Base-by-base conservation (phyloP, 1,140 invertebrate species). In the Lepidotrigona ventralis region DNA sequence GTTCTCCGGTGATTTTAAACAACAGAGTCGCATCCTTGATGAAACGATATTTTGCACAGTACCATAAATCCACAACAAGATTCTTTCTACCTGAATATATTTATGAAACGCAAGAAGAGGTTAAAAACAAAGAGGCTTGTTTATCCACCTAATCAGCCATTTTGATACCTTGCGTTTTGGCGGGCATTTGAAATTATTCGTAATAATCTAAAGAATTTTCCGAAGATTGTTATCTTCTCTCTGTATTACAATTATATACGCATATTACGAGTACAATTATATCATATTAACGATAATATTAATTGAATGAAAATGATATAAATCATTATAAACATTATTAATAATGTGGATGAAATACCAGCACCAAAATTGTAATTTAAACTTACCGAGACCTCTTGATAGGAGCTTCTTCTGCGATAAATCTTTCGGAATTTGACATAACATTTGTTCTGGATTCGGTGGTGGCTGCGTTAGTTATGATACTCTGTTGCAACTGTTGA, bases 131-230 rank as follows among this genome's bases (percentile, higher is more conserved):
- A 89, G 87, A 88, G 90, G 88, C 90, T 93, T 93, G 92, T 93
- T 93, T 93, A 93, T 92, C 88, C 90, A 89, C 87, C 81, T 81
- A 86, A 87, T 85, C 92, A 85, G 92, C 93, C 92, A 93, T 93
- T 92, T 93, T 92, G 89, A 92, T 90, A 56, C 39, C 21, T 33
- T 2, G 11, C 0, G 12, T 39, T 53, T 78, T 71, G 81, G 81
- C 81, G 81, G 56, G 74, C 46, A 17, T 58, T 83, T 83, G 15
- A 70, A 83, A 70, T 66, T 66, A 26, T 11, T 11, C 29, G 9
- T 12, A 12, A n/a, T 0, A 29, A 1, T 23, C 9, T 0, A 9
- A 46, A 60, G 19, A 3, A 63, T 15, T 33, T 14, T 1, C 26
- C 14, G 6, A 5, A 29, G 60, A 39, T 23, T 33, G 4, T 81